These are phyloP conservation scores for Apis mellifera DNA, from an alignment of 1,140 invertebrate genomes.

Conservation along the genomic window Amel_HAv3.1 CM009936.2:12472501-12473000, in stretches of 20 bases:
- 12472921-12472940: neutral
- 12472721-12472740: slow-evolving; percentile 2
- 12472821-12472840: slow-evolving; percentile 19
- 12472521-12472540: too few relatives aligned
- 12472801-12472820: neutral
- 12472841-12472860: neutral
- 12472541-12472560: too few relatives aligned
- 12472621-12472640: too few relatives aligned
- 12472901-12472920: neutral
- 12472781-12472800: slow-evolving; percentile 27
- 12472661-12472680: neutral
- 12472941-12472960: too few relatives aligned
- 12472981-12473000: neutral
- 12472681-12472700: slow-evolving; percentile 21
- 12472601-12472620: neutral
- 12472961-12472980: neutral
- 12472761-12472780: slow-evolving; percentile 31
- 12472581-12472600: neutral
- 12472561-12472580: neutral
- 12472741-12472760: neutral
- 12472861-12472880: slow-evolving; percentile 15
- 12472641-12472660: neutral
- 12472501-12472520: too few relatives aligned
- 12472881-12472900: slow-evolving; percentile 3
- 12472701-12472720: neutral